These are phyloP conservation scores for Nephila pilipes DNA, from an alignment of 1,140 invertebrate genomes.

Conservation along the genomic window DNA sequence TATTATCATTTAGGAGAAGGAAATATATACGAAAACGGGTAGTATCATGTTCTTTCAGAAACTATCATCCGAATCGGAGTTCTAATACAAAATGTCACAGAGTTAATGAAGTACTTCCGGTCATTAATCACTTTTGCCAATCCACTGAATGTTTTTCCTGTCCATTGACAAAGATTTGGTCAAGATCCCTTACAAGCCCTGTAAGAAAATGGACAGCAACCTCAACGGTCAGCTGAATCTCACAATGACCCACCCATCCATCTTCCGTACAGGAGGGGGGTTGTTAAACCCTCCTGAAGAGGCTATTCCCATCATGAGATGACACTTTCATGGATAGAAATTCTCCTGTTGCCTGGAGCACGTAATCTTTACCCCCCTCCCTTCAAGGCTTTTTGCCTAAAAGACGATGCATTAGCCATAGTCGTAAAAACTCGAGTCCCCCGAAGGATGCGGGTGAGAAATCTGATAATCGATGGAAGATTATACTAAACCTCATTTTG, in stretches of 20 bases:
- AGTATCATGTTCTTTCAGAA: too few relatives aligned
- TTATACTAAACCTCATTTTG: slow-evolving; percentile 5
- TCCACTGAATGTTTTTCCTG: background rate
- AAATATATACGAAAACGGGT: too few relatives aligned
- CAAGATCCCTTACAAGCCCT: background rate
- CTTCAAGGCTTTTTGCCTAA: background rate
- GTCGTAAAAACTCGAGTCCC: background rate
- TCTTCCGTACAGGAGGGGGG: background rate
- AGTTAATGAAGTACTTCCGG: too few relatives aligned
- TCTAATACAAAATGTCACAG: too few relatives aligned
- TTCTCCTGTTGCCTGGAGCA: background rate
- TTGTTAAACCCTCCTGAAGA: background rate
- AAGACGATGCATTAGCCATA: background rate
- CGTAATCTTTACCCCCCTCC: background rate
- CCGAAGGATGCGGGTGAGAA: slow-evolving; percentile 11
- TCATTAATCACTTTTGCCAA: background rate
- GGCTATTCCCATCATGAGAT: background rate
- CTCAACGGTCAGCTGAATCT: background rate
- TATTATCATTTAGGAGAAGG: too few relatives aligned
- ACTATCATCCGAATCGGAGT: too few relatives aligned
- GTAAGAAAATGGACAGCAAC: background rate
- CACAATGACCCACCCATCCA: background rate
- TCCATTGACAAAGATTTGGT: background rate
- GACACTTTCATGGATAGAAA: background rate
- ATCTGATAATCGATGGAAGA: slow-evolving; percentile 25